Evolutionary conservation across 2,113 vertebrate species (phyloP).

Genomic region (Tringa solitaria): DNA sequence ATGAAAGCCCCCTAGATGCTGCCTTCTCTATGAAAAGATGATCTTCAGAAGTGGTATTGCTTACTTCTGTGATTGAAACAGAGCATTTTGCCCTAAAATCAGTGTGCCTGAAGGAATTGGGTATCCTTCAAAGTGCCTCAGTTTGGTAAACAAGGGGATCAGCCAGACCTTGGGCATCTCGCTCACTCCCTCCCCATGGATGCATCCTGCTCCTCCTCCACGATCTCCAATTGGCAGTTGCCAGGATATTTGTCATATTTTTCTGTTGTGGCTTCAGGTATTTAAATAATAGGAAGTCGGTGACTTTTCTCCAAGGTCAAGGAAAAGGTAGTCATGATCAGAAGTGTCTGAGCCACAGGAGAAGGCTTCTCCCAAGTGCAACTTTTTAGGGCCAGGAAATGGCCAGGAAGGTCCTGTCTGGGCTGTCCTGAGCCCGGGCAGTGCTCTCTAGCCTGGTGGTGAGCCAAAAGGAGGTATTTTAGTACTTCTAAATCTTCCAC

Average conservation of each 20-base stretch:
- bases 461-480: not conserved
- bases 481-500: not conserved
- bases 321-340: not conserved
- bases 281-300: not conserved
- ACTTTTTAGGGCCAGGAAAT: not conserved
- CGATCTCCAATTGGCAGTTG: accelerated
- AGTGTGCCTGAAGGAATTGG: not conserved
- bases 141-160: not conserved
- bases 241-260: not conserved
- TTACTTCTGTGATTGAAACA: not conserved
- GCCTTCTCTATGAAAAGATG: not conserved
- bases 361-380: not conserved
- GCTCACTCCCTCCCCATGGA: not conserved
- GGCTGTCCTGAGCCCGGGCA: not conserved
- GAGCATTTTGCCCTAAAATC: not conserved
- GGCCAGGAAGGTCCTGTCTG: not conserved
- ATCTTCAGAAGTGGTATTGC: not conserved
- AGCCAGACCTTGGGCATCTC: not conserved
- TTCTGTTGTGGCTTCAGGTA: not conserved
- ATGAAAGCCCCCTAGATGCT: not conserved
- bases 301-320: not conserved
- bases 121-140: not conserved
- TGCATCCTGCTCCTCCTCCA: not conserved
- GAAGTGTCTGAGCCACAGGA: not conserved
- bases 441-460: accelerated